Evolutionary conservation across 2,113 vertebrate genomes (phyloP), one percentile per base, ranked within the genome.

Genomic region (Heterocephalus glaber): DNA sequence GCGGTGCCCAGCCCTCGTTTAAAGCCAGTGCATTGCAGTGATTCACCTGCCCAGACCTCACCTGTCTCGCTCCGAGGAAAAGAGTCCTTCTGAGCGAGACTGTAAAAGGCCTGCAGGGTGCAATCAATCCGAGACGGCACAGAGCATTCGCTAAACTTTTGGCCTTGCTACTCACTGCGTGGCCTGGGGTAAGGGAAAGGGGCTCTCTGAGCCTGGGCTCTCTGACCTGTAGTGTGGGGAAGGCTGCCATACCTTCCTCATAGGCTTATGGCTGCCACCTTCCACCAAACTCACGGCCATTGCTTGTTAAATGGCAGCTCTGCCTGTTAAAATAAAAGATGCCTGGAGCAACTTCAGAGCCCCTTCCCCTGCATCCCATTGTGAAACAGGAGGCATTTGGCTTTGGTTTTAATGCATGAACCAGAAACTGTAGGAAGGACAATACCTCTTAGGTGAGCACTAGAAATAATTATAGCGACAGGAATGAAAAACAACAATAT

Each of bases 51-150:
- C 0, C 16, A 28, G 87, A 61, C 30, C 41, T 56, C 58, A 89
- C 66, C n/a, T 4, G 14, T 49, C 17, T 49, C 0, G 0, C 8
- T 58, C 88, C 7, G 3, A 38, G 7, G 41, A 6, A 24, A 17
- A 54, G 19, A 72, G 52, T 26, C 24, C 87, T 28, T 61, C 60
- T 63, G 44, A 58, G 0, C 5, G 17, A 68, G 72, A 47, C 44
- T 61, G 60, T 88, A 9, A 80, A 85, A 89, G 33, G 54, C 1
- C 4, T 56, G 20, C 14, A 4, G 1, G 9, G 74, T 74, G 5
- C 28, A 77, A 8, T 77, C n/a, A 41, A 33, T 7, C 41, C 47
- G 38, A 41, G 33, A 66, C 16, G 7, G n/a, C 58, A 26, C 24
- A 30, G 52, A 90, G 22, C 9, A 47, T 1, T 1, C 22, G 12